Conservation (phyloP, 2,797 vertebrate species). For the Xenopus petersii region DNA sequence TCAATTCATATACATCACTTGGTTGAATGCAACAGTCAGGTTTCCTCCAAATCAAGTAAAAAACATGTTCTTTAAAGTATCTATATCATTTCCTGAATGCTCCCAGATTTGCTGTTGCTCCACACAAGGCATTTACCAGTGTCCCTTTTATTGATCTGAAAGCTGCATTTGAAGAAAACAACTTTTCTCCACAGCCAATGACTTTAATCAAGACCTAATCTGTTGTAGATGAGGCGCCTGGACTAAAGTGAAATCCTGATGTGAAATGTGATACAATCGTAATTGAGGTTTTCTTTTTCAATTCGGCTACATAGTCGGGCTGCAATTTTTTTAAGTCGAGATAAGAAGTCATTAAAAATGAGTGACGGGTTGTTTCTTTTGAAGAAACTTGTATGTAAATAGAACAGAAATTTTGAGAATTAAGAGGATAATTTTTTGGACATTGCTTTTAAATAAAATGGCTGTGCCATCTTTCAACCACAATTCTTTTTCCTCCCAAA, state of each 20-base stretch:
- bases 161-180: constrained; percentile 1
- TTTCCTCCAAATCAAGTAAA: not conserved
- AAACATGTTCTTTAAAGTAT: not conserved
- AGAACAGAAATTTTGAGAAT: too few species aligned
- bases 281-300: not conserved
- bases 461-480: too few species aligned
- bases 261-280: not conserved
- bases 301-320: too few species aligned
- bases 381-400: too few species aligned
- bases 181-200: constrained; percentile 1
- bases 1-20: too few species aligned
- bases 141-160: constrained; percentile 14
- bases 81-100: not conserved
- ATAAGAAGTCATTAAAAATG: too few species aligned
- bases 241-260: not conserved
- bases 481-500: too few species aligned
- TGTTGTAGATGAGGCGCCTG: constrained; percentile 10
- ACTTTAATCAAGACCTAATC: constrained; percentile 20
- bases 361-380: too few species aligned
- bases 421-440: too few species aligned
- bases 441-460: too few species aligned
- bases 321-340: too few species aligned
- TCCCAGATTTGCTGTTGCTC: not conserved
- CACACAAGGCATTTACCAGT: not conserved
- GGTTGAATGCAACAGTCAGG: not conserved